Percentiles rank a stretch among this genome's conserved stretches.
phyloP scores from a whole-genome alignment of 2,888 invertebrate species.

The Trilocha varians region DNA sequence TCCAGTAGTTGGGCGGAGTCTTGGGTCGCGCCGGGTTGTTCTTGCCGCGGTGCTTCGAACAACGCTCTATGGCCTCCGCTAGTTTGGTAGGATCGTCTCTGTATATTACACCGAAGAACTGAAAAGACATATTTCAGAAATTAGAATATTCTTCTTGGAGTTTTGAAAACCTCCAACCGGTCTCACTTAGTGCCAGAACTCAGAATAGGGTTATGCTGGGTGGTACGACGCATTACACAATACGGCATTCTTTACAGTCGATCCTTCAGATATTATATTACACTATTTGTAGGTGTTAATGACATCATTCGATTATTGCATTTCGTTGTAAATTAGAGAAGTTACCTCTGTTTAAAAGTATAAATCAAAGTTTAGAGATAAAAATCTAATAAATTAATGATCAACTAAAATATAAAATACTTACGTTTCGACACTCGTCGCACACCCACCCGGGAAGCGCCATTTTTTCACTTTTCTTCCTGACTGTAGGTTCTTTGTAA shows the following conservation, averaged over 20 bases:
- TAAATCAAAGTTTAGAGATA: too few relatives aligned
- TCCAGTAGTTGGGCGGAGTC: conserved; percentile 60
- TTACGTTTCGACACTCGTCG: conserved; percentile 52
- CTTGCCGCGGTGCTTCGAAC: conserved; percentile 54
- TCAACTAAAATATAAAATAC: too few relatives aligned
- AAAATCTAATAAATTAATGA: too few relatives aligned
- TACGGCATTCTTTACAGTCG: too few relatives aligned
- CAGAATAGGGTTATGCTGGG: too few relatives aligned
- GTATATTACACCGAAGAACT: conserved; percentile 60
- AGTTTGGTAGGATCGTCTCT: conserved; percentile 48
- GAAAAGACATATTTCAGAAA: conserved; percentile 7
- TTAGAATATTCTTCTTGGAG: too few relatives aligned
- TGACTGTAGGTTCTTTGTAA: conserved; percentile 43
- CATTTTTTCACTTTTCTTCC: conserved; percentile 52
- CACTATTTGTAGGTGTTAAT: too few relatives aligned
- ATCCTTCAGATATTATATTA: too few relatives aligned
- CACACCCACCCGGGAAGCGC: conserved; percentile 61
- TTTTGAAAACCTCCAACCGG: too few relatives aligned
- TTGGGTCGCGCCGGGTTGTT: conserved; percentile 46
- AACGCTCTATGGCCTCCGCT: conserved; percentile 46
- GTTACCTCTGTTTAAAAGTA: neutral
- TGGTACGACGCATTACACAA: too few relatives aligned
- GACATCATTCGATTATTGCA: too few relatives aligned
- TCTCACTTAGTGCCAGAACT: too few relatives aligned
- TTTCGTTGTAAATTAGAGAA: neutral